A percentile compares a stretch with the other conserved stretches of the same genome.
phyloP scores from a whole-genome alignment of 2,888 invertebrate species.

The Drosophila robusta region DNA sequence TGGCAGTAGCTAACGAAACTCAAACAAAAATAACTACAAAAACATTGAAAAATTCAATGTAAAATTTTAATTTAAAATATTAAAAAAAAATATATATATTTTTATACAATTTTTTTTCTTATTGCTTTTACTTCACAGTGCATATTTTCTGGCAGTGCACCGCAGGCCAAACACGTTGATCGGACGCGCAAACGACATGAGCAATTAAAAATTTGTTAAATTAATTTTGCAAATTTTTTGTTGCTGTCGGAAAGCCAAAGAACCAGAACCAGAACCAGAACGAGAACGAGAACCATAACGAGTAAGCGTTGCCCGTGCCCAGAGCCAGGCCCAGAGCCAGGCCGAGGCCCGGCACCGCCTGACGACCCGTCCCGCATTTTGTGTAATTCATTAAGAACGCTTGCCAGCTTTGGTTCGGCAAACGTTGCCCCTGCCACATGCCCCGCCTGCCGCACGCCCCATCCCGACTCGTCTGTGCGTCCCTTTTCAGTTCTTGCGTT shows the following conservation, averaged over 20 bases:
- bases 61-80: no score
- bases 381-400: slow-evolving; percentile 77
- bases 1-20: background rate
- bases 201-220: slow-evolving; percentile 63
- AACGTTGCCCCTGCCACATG: slow-evolving; percentile 24
- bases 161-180: slow-evolving; percentile 64
- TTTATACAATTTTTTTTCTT: background rate
- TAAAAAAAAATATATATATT: no score
- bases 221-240: slow-evolving; percentile 60
- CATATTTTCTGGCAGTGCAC: slow-evolving; percentile 36
- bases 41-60: no score
- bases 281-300: slow-evolving; percentile 19
- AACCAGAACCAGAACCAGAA: slow-evolving; percentile 36
- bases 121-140: no score
- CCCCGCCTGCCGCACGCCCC: slow-evolving; percentile 3
- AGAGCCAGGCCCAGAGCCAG: background rate
- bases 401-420: slow-evolving; percentile 52
- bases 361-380: slow-evolving; percentile 70
- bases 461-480: background rate
- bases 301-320: slow-evolving; percentile 10
- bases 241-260: slow-evolving; percentile 47
- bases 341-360: slow-evolving; percentile 1
- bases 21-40: background rate
- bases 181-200: slow-evolving; percentile 75
- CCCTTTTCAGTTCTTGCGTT: slow-evolving; percentile 65